Base-by-base conservation (phyloP, 1,140 invertebrate species). In the Heliconius congener region DNA sequence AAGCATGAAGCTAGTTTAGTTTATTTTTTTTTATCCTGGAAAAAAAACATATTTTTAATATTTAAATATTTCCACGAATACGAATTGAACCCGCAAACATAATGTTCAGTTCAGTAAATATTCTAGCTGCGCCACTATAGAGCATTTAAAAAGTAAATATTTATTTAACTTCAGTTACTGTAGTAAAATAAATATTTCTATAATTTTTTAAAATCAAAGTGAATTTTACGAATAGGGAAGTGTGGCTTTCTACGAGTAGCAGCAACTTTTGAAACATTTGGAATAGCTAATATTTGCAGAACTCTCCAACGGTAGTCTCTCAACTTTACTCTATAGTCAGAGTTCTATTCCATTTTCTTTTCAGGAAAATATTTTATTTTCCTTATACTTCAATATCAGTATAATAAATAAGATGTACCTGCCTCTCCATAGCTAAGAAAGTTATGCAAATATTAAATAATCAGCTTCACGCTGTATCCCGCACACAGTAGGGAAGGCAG, bases 251-350 rank as follows among this genome's bases (percentile, higher is more conserved):
- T 66, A 75, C 1, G 55, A 79, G 84, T 82, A 89, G 78, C 84
- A 79, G 42, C 19, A 85, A 87, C 82, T 87, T 86, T 85, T 81
- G 72, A 81, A 83, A 86, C 83, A 85, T 86, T 88, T 76, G 80
- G 82, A 82, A 73, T 81, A 83, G 83, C 82, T 83, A 89, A 89
- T 89, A 88, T 90, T 90, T 86, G 84, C 75, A 52, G 77, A 86
- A 84, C 84, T 82, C 85, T 90, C 87, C 80, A 76, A 55, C 78
- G 81, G 72, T 84, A 85, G 80, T 84, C 79, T 78, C 84, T 81
- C 81, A 84, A 85, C 79, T 86, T 79, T 73, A 74, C 78, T 52
- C 30, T 37, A 23, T 16, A 81, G 81, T 72, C 79, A 46, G 76
- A 84, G 76, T 84, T 80, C 78, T 81, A 85, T 86, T 84, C 81